phyloP scores from a whole-genome alignment of 1,140 invertebrate species.

The Orchestia grillus region DNA sequence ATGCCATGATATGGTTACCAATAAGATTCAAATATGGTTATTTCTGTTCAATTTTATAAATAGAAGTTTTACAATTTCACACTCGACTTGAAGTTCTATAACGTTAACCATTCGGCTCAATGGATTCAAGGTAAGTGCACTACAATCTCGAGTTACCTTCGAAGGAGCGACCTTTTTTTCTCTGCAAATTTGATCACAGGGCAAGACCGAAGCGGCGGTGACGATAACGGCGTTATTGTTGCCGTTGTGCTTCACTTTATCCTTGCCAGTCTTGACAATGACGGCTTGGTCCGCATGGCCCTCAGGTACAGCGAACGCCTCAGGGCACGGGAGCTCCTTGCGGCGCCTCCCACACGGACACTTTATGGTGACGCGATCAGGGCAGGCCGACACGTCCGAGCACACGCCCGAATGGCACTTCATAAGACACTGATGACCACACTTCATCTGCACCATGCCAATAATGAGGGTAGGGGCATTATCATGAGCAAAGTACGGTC shows the following conservation, averaged over 20 bases:
- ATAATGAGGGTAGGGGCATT: background rate
- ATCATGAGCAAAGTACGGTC: background rate
- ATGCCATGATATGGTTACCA: no score
- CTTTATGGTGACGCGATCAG: conserved; percentile 83
- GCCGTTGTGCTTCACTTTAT: background rate
- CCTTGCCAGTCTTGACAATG: background rate
- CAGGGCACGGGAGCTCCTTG: conserved; percentile 80
- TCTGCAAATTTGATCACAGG: conserved; percentile 10
- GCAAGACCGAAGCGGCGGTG: background rate
- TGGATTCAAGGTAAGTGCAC: background rate
- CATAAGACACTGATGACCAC: conserved; percentile 79
- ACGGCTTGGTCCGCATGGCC: background rate
- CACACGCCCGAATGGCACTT: conserved; percentile 85
- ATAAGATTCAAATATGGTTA: no score
- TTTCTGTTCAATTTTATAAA: no score
- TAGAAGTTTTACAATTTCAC: no score
- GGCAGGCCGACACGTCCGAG: conserved; percentile 78
- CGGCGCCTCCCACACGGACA: conserved; percentile 86
- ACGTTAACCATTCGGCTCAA: no score
- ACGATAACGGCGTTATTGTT: background rate
- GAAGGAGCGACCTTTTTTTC: background rate
- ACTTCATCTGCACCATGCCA: conserved; percentile 71
- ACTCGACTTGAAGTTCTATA: no score
- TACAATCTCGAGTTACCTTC: background rate
- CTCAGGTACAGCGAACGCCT: background rate